These are phyloP conservation scores for Oncopeltus fasciatus DNA, from an alignment of 1,140 invertebrate genomes.

Conservation along the genomic window DNA sequence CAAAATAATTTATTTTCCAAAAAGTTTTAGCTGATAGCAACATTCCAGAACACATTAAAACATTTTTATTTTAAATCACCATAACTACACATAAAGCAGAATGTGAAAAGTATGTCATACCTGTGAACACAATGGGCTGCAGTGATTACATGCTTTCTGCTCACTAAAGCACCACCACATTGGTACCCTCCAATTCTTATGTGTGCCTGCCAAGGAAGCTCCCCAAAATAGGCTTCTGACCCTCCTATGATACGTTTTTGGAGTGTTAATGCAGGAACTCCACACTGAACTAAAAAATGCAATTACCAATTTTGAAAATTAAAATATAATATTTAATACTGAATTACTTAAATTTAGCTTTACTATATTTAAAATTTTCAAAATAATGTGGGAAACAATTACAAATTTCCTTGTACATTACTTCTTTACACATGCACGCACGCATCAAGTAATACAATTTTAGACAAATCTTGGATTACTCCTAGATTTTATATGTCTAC, in stretches of 20 bases:
- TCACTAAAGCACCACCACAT: conserved; percentile 56
- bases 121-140: conserved; percentile 60
- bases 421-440: too few relatives aligned
- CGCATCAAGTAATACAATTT: too few relatives aligned
- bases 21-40: neutral
- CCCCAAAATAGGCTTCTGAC: conserved; percentile 50
- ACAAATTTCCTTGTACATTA: too few relatives aligned
- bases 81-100: too few relatives aligned
- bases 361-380: too few relatives aligned
- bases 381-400: too few relatives aligned
- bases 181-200: conserved; percentile 68
- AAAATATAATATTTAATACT: too few relatives aligned
- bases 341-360: too few relatives aligned
- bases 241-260: conserved; percentile 67
- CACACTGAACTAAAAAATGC: conserved; percentile 39
- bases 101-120: conserved; percentile 20
- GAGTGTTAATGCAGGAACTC: conserved; percentile 40
- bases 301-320: too few relatives aligned
- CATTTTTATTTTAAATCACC: neutral
- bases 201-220: conserved; percentile 75
- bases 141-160: conserved; percentile 44
- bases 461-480: too few relatives aligned
- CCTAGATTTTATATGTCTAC: too few relatives aligned
- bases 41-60: neutral
- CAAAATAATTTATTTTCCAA: neutral